A percentile compares a stretch with the other conserved stretches of the same genome.
Evolutionary conservation across 53 echinoderm and acorn worm genomes (phyloP).

Genomic region (Stichopus horrens): DNA sequence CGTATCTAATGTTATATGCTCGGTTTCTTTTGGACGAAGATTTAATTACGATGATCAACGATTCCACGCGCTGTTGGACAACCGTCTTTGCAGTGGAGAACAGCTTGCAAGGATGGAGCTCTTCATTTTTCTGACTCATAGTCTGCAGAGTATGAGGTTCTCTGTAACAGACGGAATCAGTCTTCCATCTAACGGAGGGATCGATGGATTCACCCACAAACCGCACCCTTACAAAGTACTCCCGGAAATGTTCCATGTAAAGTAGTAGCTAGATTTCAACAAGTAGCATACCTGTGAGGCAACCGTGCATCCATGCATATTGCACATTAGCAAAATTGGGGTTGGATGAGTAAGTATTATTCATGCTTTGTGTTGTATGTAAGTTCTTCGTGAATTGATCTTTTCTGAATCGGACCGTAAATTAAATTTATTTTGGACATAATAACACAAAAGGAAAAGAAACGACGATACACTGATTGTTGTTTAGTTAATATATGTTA

Average conservation of each 20-base stretch:
- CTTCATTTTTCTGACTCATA: conserved; percentile 26
- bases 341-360: no score
- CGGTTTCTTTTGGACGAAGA: conserved; percentile 11
- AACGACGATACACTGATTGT: no score
- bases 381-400: no score
- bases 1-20: neutral
- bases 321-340: no score
- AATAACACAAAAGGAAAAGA: no score
- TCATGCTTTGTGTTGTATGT: no score
- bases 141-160: conserved; percentile 1
- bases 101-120: conserved; percentile 27
- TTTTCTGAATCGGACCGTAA: no score
- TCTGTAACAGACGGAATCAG: neutral
- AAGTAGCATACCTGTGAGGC: no score
- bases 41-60: conserved; percentile 28
- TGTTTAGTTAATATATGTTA: no score
- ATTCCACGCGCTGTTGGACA: conserved; percentile 7
- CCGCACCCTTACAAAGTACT: conserved; percentile 9
- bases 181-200: neutral
- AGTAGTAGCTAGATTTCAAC: no score
- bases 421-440: no score
- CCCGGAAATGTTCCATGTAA: neutral
- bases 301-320: no score
- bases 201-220: conserved; percentile 18
- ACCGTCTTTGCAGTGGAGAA: conserved; percentile 26